Percentiles rank a stretch among this genome's conserved stretches.
phyloP scores from a whole-genome alignment of 1,140 invertebrate genomes.

The Drosophila micromelanica region DNA sequence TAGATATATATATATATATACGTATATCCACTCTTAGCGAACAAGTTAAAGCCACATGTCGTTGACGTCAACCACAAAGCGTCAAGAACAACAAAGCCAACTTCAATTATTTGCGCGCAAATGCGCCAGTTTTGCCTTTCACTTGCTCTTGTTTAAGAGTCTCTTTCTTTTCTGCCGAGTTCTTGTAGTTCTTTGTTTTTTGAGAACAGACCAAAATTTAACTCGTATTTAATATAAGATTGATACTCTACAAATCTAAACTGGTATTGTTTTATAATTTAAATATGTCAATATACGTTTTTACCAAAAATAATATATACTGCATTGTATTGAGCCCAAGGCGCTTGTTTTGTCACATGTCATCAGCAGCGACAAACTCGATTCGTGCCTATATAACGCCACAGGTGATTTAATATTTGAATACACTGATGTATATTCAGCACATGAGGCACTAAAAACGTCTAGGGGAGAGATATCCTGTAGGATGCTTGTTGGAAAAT shows the following conservation, averaged over 20 bases:
- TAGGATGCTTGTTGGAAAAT: neutral
- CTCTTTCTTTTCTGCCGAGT: neutral
- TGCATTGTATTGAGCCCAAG: neutral
- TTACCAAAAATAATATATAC: neutral
- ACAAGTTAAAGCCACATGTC: slow-evolving; percentile 20
- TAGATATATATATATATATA: neutral
- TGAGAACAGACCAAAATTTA: no score
- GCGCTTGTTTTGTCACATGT: neutral
- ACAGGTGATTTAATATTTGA: neutral
- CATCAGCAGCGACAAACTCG: neutral
- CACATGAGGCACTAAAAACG: neutral
- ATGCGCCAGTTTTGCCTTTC: slow-evolving; percentile 26
- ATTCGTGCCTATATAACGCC: neutral
- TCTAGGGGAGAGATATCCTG: neutral
- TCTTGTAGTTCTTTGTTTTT: neutral
- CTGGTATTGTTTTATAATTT: no score
- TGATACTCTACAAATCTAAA: no score
- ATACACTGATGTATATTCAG: neutral
- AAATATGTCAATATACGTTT: no score
- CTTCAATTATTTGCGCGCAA: slow-evolving; percentile 52
- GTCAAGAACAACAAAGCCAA: slow-evolving; percentile 30
- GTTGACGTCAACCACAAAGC: slow-evolving; percentile 34
- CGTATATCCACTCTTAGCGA: neutral
- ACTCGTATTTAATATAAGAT: no score
- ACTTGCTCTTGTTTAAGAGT: neutral